These are phyloP conservation scores for Proteles cristata DNA, from an alignment of 2,113 vertebrate species.

Conservation along the genomic window DNA sequence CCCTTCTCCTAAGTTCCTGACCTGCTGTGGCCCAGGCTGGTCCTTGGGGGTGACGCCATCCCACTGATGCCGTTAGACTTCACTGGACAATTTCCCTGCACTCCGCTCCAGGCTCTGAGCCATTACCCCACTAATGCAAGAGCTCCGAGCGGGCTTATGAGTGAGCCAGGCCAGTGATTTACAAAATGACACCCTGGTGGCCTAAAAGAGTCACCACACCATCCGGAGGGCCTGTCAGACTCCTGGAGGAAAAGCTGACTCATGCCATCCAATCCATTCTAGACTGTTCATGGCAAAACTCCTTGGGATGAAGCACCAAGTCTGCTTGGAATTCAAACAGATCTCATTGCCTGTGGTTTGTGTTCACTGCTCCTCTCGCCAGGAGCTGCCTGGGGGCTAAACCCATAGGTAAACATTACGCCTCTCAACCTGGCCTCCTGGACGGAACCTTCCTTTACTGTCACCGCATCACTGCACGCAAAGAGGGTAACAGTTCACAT, in stretches of 20 bases:
- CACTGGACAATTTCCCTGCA: not conserved
- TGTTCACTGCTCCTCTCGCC: not conserved
- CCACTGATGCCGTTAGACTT: not conserved
- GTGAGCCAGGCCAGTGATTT: not conserved
- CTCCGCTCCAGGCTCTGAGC: not conserved
- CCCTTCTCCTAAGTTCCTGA: not conserved
- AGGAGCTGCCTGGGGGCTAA: not conserved
- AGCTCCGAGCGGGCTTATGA: not conserved
- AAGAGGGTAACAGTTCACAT: not conserved
- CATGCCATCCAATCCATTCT: not conserved
- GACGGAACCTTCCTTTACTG: not conserved
- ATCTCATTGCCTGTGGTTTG: not conserved
- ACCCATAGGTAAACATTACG: not conserved
- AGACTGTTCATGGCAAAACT: not conserved
- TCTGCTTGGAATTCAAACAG: not conserved
- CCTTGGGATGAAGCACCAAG: not conserved
- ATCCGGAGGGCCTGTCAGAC: not conserved
- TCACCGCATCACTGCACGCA: not conserved
- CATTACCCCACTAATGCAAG: not conserved
- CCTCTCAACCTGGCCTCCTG: not conserved
- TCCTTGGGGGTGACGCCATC: not conserved
- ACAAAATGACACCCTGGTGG: not conserved
- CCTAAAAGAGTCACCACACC: not conserved
- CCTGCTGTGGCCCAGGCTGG: not conserved
- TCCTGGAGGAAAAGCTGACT: not conserved